Evolutionary conservation across 2,797 vertebrate genomes (phyloP), one percentile per base, ranked within the genome.

Genomic region (Sebastes taczanowskii): DNA sequence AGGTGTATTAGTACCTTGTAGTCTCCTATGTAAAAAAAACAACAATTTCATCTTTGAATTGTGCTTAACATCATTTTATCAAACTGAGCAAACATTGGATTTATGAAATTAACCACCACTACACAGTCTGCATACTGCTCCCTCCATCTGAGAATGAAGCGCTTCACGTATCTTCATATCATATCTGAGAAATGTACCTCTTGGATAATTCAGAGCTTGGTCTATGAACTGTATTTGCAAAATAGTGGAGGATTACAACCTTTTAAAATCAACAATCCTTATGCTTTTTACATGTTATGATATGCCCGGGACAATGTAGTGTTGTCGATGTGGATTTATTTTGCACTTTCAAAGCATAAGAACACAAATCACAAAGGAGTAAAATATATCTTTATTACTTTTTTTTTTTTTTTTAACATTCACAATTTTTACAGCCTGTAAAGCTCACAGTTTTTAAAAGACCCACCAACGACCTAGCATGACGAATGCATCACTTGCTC

Each of bases 401-500:
- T 81, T 68, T 81, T 87, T 93, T 16, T 27, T 18, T 29, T 69
- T 58, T 88, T 91, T n/a, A n/a, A 93, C 78, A 93, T 80, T 84
- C 20, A 83, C 60, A 75, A 11, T 71, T 83, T 88, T 83, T 85
- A 91, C 78, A 93, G 74, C 25, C 74, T 58, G 80, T 61, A 63
- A 68, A 91, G 71, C 77, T 85, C n/a, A 56, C 67, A 83, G 71
- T 80, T 14, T 22, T 2, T 64, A 35, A 14, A 14, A 78, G 86
- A 70, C 86, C 80, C 77, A 77, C 16, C 25, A 64, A 64, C 4
- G 7, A 69, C 65, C 11, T 46, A 55, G 63, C 72, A 7, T 11
- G 70, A 55, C 34, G 22, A 61, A 59, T 58, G 56, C 49, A 46
- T 98, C 95, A 99, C 83, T 97, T 98, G 94, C 97, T 99, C 71